Evolutionary conservation across 1,140 invertebrate genomes (phyloP).

Genomic region (Trichonephila clavipes): DNA sequence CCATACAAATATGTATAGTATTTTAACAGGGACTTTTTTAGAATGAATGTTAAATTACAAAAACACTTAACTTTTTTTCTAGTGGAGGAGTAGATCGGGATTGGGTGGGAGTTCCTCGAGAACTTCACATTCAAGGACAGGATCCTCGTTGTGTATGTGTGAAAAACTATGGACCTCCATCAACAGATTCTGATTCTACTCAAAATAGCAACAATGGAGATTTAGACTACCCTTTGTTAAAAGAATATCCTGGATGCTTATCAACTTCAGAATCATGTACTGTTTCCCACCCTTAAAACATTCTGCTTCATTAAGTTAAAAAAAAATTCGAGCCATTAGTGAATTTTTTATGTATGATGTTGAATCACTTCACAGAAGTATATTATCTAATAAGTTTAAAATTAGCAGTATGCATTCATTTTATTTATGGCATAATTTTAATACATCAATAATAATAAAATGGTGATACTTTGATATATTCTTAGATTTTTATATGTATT

Average conservation of each 20-base stretch:
- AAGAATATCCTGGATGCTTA: slow-evolving; percentile 85
- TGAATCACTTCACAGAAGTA: not conserved
- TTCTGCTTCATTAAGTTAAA: not conserved
- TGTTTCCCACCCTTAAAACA: slow-evolving; percentile 56
- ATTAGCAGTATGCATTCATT: not conserved
- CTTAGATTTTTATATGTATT: not conserved
- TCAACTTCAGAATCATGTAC: slow-evolving; percentile 62
- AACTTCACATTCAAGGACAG: slow-evolving; percentile 85
- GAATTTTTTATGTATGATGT: not conserved
- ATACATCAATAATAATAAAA: not conserved
- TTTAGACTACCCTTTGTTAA: slow-evolving; percentile 83
- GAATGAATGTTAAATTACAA: too few relatives aligned
- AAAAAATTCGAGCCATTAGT: not conserved
- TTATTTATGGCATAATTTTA: not conserved
- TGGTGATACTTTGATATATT: not conserved
- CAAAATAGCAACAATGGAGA: slow-evolving; percentile 80
- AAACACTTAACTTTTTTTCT: slow-evolving; percentile 77
- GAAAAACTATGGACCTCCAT: slow-evolving; percentile 81
- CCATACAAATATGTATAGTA: too few relatives aligned
- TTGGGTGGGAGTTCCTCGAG: slow-evolving; percentile 92
- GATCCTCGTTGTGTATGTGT: slow-evolving; percentile 89
- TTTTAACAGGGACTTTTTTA: too few relatives aligned
- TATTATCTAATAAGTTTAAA: not conserved
- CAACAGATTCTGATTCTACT: slow-evolving; percentile 74
- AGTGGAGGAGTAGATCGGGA: slow-evolving; percentile 92